These are phyloP conservation scores for Xenentodon cancila DNA, from an alignment of 2,797 vertebrate genomes.

Conservation along the genomic window DNA sequence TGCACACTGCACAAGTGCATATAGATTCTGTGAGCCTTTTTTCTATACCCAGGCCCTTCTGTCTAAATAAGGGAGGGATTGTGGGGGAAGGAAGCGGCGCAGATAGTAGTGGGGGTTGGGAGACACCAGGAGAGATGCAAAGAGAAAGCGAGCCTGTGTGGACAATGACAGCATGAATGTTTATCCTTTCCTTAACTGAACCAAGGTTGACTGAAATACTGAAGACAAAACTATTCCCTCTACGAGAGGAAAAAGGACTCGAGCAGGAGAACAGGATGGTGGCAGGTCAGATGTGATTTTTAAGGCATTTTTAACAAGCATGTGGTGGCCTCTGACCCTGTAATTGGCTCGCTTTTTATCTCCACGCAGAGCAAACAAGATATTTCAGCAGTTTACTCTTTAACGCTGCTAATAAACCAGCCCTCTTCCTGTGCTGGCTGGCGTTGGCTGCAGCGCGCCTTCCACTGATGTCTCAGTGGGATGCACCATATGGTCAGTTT, in stretches of 20 bases:
- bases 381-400: slow-evolving; percentile 22
- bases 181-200: background rate
- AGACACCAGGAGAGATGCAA: slow-evolving; percentile 51
- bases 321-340: slow-evolving; percentile 58
- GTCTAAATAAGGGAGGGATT: slow-evolving; percentile 78
- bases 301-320: slow-evolving; percentile 53
- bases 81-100: slow-evolving; percentile 59
- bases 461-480: background rate
- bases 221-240: slow-evolving; percentile 2
- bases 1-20: slow-evolving; percentile 30
- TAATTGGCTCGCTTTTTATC: slow-evolving; percentile 64
- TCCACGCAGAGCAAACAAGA: slow-evolving; percentile 35
- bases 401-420: slow-evolving; percentile 45
- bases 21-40: slow-evolving; percentile 59
- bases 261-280: slow-evolving; percentile 8
- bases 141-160: slow-evolving; percentile 63
- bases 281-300: slow-evolving; percentile 8
- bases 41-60: slow-evolving; percentile 73
- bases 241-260: slow-evolving; percentile 1
- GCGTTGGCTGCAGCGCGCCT: background rate
- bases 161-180: slow-evolving; percentile 6
- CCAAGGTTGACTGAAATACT: slow-evolving; percentile 21
- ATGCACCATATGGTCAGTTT: no score
- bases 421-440: slow-evolving; percentile 8
- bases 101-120: slow-evolving; percentile 36